Base-by-base conservation (phyloP, 2,113 vertebrate genomes). In the Perca flavescens region DNA sequence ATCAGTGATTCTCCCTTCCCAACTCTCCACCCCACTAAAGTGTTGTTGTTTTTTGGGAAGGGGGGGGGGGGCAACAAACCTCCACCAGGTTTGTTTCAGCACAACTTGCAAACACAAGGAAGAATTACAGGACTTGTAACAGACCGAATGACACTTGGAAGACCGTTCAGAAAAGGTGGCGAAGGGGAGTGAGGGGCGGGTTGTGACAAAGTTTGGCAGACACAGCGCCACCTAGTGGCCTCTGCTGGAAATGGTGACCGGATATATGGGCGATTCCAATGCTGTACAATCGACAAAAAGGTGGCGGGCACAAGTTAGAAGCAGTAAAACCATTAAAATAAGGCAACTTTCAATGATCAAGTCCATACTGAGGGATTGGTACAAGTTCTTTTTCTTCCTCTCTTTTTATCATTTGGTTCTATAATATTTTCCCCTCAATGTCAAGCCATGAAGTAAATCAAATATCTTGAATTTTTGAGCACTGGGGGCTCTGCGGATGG, bases 301-400 rank as follows among this genome's bases (percentile, higher is more conserved):
- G 90, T 88, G 89, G 85, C 74, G 79, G 82, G 90, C 91, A 85
- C 88, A 84, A 89, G 75, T 88, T 80, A 77, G 85, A 93, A 94
- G 92, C 88, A 80, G 85, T 91, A 91, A 94, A 93, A 91, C 81
- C 91, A 92, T 93, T 91, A 88, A 93, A 94, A 95, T 96, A 95
- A 94, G 94, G 94, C 94, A 95, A 95, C 94, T 93, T 93, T 93
- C 90, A 94, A 92, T 69, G 63, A 91, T 89, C 86, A 40, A 69
- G 87, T 90, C 90, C 90, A 75, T 63, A 87, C 57, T 75, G 83
- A 89, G 84, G 75, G 89, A 74, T 57, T 54, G 52, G 50, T 72
- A 58, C 70, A 64, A 83, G 79, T 91, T 25, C 58, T 43, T 5
- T 83, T 80, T 52, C 1, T 31, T 31, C 1, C 6, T 58, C 19